A percentile compares a stretch with the other conserved stretches of the same genome.
Conservation (phyloP, 2,113 vertebrate genomes). For the Urocitellus parryii region DNA sequence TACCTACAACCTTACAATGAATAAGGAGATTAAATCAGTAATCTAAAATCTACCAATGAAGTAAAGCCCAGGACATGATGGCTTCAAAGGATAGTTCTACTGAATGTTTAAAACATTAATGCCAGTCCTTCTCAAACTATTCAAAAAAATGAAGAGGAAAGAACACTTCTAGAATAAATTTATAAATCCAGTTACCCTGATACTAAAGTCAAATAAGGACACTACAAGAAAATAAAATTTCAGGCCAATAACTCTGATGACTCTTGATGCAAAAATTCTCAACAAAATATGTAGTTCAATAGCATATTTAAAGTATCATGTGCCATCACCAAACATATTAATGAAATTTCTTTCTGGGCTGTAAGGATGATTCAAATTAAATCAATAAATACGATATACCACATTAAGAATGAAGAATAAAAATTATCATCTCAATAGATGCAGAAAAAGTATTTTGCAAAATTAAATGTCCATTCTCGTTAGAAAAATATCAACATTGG, state of each 20-base stretch:
- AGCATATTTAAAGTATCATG: neutral
- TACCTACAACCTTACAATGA: neutral
- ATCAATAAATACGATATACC: no score
- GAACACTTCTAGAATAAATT: neutral
- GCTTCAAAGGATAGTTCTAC: neutral
- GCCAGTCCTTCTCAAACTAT: neutral
- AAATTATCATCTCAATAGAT: neutral
- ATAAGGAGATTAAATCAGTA: neutral
- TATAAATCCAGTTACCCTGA: neutral
- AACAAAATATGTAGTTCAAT: neutral
- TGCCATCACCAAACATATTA: neutral
- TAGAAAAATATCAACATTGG: no score
- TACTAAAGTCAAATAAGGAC: neutral
- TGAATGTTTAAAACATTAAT: neutral
- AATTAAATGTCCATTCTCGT: neutral
- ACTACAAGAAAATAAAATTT: neutral
- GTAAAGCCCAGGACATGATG: no score
- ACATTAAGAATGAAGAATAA: no score
- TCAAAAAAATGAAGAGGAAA: neutral
- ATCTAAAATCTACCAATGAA: neutral
- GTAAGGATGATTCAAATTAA: no score
- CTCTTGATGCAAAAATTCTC: neutral
- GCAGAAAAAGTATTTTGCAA: neutral
- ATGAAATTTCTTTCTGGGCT: neutral
- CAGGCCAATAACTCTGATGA: neutral